Evolutionary conservation across 2,888 invertebrate species (phyloP).

Genomic region (Andricus curvator): DNA sequence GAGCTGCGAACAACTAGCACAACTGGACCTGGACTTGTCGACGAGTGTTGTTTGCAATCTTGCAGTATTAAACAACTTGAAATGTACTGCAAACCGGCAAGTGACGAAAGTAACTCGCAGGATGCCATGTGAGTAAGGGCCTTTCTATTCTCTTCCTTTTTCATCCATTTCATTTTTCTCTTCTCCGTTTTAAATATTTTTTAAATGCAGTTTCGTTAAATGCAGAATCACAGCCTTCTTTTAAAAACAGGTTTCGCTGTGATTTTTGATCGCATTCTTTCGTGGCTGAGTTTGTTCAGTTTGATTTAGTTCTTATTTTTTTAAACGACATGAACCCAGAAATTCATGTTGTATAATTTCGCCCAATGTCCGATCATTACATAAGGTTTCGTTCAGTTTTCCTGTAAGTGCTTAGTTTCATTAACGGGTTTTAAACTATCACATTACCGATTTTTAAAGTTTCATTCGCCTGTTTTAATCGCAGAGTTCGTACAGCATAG

Average conservation of each 20-base stretch:
- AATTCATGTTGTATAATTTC: neutral
- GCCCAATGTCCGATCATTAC: too few relatives aligned
- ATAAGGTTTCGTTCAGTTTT: neutral
- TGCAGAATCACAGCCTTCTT: too few relatives aligned
- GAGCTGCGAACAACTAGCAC: slow-evolving; percentile 47
- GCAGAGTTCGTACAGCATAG: neutral
- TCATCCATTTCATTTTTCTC: neutral
- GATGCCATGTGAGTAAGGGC: slow-evolving; percentile 38
- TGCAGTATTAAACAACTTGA: slow-evolving; percentile 69
- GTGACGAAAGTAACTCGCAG: slow-evolving; percentile 20
- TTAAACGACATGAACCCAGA: too few relatives aligned
- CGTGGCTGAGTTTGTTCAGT: too few relatives aligned
- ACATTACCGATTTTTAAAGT: neutral
- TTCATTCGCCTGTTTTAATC: neutral
- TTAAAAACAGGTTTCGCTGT: too few relatives aligned
- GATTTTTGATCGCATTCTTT: too few relatives aligned
- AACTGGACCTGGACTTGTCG: slow-evolving; percentile 69
- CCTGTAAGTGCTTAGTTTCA: neutral
- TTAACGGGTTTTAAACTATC: neutral
- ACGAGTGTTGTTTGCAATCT: slow-evolving; percentile 72
- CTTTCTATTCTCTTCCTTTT: slow-evolving; percentile 1
- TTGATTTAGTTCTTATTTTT: too few relatives aligned
- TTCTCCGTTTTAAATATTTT: too few relatives aligned
- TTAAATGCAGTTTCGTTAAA: too few relatives aligned
- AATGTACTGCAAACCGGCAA: slow-evolving; percentile 68